These are phyloP conservation scores for Drosophila antonietae DNA, from an alignment of 2,888 invertebrate species.

Conservation along the genomic window DNA sequence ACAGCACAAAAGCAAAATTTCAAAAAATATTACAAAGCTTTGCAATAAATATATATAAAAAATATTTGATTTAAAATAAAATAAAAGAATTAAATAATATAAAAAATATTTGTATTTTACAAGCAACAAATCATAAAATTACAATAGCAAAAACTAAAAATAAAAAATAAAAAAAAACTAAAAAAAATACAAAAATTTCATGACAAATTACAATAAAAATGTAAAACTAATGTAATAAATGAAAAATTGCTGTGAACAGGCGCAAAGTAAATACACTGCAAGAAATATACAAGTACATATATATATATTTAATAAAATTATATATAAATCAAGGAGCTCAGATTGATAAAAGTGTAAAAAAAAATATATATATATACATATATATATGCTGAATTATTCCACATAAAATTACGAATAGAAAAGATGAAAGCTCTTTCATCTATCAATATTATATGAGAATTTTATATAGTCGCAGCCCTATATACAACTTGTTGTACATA, in stretches of 20 bases:
- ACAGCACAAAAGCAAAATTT: slow-evolving; percentile 37
- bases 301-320: not conserved
- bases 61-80: not conserved
- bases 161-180: not conserved
- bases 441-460: no score
- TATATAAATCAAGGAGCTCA: not conserved
- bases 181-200: not conserved
- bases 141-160: slow-evolving; percentile 1
- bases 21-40: slow-evolving; percentile 38
- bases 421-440: not conserved
- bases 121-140: slow-evolving; percentile 52
- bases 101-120: slow-evolving; percentile 28
- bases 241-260: not conserved
- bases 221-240: slow-evolving; percentile 9
- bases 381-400: not conserved
- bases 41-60: slow-evolving; percentile 19
- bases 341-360: not conserved
- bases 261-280: slow-evolving; percentile 9
- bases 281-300: not conserved
- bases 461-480: no score
- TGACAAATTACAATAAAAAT: slow-evolving; percentile 3
- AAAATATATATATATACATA: not conserved
- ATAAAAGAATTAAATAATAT: slow-evolving; percentile 26
- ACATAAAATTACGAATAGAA: not conserved
- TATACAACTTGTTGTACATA: not conserved